Evolutionary conservation across 1,140 invertebrate genomes (phyloP).

Genomic region (Rhynchophorus ferrugineus): DNA sequence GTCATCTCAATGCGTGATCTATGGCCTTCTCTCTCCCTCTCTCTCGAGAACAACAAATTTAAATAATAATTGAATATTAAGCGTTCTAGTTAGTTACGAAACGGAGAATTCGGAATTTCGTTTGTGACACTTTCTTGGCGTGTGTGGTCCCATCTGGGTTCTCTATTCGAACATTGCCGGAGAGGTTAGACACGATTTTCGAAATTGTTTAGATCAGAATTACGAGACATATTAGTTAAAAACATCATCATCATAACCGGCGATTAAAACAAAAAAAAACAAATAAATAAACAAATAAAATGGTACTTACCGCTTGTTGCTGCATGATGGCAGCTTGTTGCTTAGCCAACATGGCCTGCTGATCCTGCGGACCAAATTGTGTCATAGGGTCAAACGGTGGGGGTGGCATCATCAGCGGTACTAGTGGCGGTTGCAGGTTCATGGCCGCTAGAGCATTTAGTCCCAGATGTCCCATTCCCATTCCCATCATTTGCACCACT

Average conservation of each 20-base stretch:
- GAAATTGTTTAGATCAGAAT: too few relatives aligned
- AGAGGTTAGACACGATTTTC: too few relatives aligned
- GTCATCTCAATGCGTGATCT: neutral
- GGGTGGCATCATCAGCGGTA: conserved; percentile 84
- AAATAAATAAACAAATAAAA: conserved; percentile 19
- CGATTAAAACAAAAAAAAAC: too few relatives aligned
- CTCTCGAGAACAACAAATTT: neutral
- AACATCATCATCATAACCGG: too few relatives aligned
- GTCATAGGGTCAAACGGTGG: conserved; percentile 63
- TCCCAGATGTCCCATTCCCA: conserved; percentile 76
- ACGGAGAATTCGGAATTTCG: conserved; percentile 1
- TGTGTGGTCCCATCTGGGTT: too few relatives aligned
- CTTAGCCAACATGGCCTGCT: conserved; percentile 51
- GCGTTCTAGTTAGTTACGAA: neutral
- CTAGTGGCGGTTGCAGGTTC: conserved; percentile 79
- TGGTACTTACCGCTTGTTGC: conserved; percentile 61
- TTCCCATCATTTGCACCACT: conserved; percentile 78
- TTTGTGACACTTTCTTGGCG: too few relatives aligned
- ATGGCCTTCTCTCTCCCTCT: conserved; percentile 3
- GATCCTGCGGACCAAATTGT: conserved; percentile 48
- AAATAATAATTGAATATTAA: neutral
- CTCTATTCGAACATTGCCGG: too few relatives aligned
- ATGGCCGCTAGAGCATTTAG: conserved; percentile 76
- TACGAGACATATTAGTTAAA: too few relatives aligned
- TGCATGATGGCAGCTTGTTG: conserved; percentile 61